Percentiles rank a stretch among this genome's conserved stretches.
These are phyloP conservation scores for Caerostris extrusa DNA, from an alignment of 1,140 invertebrate genomes.

Conservation along the genomic window DNA sequence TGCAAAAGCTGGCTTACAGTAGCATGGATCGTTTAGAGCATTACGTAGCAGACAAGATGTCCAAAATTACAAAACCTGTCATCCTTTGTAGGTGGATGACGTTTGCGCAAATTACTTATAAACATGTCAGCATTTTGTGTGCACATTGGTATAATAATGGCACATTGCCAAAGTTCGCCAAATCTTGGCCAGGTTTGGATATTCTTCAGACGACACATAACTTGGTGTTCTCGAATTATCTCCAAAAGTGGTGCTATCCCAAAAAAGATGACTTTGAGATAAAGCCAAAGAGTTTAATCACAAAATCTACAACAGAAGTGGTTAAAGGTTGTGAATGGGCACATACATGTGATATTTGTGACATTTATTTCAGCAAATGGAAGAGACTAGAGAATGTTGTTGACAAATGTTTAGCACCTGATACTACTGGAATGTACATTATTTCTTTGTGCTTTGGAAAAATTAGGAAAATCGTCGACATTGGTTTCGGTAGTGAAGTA, in stretches of 20 bases:
- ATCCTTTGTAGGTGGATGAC: constrained; percentile 48
- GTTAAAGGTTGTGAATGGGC: constrained; percentile 28
- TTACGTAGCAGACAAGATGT: constrained; percentile 13
- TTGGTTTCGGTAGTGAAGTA: background rate
- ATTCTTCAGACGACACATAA: background rate
- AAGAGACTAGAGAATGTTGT: constrained; percentile 20
- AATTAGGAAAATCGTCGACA: background rate
- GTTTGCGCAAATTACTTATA: constrained; percentile 5
- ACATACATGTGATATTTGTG: constrained; percentile 44
- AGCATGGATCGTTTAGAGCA: constrained; percentile 9
- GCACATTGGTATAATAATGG: constrained; percentile 64
- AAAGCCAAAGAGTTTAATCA: background rate
- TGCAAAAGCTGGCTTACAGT: background rate
- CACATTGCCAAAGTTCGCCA: background rate
- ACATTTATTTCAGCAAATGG: constrained; percentile 11
- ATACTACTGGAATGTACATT: background rate
- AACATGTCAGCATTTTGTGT: constrained; percentile 34
- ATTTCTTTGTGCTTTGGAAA: background rate
- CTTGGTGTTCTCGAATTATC: constrained; percentile 31
- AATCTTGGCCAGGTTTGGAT: constrained; percentile 15
- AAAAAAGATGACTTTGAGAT: constrained; percentile 41
- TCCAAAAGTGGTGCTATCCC: constrained; percentile 64
- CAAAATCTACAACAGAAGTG: constrained; percentile 7
- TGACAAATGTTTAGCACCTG: background rate
- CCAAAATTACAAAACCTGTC: constrained; percentile 43